Conservation (phyloP, 2,113 vertebrate genomes). For the Cephalopholis sonnerati region DNA sequence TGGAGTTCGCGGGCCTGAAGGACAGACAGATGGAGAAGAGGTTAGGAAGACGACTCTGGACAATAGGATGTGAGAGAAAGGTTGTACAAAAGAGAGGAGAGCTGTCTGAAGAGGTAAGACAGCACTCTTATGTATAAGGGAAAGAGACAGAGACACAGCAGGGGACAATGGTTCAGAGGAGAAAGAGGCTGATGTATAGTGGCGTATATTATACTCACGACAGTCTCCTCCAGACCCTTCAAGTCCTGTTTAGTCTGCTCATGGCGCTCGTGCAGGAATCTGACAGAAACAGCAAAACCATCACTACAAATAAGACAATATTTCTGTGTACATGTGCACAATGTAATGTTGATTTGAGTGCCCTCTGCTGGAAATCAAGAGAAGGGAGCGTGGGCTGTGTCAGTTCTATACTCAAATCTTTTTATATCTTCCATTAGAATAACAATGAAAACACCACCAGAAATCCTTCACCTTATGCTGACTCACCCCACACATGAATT, state of each 20-base stretch:
- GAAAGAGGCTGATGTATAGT: background rate
- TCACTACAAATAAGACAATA: background rate
- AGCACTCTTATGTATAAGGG: background rate
- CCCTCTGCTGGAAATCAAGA: constrained; percentile 12
- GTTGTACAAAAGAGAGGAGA: background rate
- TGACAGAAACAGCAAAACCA: constrained; percentile 63
- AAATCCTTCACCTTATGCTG: background rate
- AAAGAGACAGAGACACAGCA: background rate
- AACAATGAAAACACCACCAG: background rate
- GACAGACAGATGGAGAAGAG: constrained; percentile 34
- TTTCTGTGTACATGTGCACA: background rate
- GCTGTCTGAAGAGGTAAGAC: background rate
- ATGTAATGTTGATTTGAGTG: background rate
- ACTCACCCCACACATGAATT: background rate
- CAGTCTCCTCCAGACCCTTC: constrained; percentile 94
- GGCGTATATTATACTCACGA: constrained; percentile 85
- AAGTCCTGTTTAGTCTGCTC: constrained; percentile 95
- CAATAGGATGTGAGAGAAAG: background rate
- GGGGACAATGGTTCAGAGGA: background rate
- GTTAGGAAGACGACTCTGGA: background rate
- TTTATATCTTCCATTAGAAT: background rate
- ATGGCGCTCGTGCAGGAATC: constrained; percentile 93
- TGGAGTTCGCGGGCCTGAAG: constrained; percentile 93
- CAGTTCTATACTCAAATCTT: background rate
- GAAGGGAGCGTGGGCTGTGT: background rate